Evolutionary conservation across 2,113 vertebrate genomes (phyloP).

Genomic region (Rhinolophus sinicus): DNA sequence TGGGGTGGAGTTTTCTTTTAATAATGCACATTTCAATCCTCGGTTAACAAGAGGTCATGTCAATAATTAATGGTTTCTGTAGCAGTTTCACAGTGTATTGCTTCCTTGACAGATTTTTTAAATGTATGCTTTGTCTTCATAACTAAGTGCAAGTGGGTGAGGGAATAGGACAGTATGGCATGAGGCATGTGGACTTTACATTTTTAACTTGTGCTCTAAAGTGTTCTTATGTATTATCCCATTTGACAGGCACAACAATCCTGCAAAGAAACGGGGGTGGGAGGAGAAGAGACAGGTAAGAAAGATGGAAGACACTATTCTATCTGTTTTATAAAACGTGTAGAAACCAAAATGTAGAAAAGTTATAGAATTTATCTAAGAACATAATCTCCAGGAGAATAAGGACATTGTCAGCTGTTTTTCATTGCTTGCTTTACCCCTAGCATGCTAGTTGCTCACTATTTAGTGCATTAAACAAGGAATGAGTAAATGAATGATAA

Average conservation of each 20-base stretch:
- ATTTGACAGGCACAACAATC: background rate
- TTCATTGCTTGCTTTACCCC: background rate
- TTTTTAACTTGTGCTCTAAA: background rate
- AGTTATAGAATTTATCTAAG: background rate
- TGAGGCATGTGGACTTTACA: background rate
- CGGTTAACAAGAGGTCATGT: slow-evolving; percentile 59
- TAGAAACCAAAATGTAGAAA: background rate
- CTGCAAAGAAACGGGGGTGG: background rate
- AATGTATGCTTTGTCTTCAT: slow-evolving; percentile 59
- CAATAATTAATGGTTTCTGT: slow-evolving; percentile 62
- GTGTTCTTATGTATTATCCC: background rate
- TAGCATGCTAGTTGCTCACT: background rate
- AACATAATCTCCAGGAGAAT: background rate
- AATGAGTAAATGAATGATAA: background rate
- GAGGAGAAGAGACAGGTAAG: background rate
- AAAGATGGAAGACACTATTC: background rate
- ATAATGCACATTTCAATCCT: slow-evolving; percentile 64
- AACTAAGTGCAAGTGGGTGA: background rate
- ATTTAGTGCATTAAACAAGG: background rate
- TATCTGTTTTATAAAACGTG: background rate
- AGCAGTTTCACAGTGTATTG: background rate
- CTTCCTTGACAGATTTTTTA: slow-evolving; percentile 62
- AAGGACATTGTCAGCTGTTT: too few relatives aligned
- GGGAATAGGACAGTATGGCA: background rate
- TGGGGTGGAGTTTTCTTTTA: slow-evolving; percentile 68